These are phyloP conservation scores for Aphelenchoides fujianensis DNA, from an alignment of 1,140 invertebrate genomes.

Conservation along the genomic window DNA sequence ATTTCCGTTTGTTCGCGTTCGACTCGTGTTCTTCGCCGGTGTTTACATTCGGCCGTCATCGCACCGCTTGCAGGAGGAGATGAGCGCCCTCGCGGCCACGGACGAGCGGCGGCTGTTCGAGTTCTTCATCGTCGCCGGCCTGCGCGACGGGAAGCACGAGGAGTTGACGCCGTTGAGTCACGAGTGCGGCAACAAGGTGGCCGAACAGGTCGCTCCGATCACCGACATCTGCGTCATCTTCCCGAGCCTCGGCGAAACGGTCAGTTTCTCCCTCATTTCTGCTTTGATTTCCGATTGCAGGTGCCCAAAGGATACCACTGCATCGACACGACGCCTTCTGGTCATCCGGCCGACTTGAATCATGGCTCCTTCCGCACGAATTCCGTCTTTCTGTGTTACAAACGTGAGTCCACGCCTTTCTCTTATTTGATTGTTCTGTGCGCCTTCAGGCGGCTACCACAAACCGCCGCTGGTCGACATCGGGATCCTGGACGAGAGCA, in stretches of 20 bases:
- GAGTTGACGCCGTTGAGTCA: conserved; percentile 65
- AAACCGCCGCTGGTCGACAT: conserved; percentile 95
- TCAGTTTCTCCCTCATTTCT: too few species aligned
- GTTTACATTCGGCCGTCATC: too few species aligned
- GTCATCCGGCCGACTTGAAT: conserved; percentile 86
- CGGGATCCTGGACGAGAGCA: conserved; percentile 68
- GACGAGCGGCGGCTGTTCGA: conserved; percentile 65
- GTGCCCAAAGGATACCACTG: conserved; percentile 75
- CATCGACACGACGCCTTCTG: conserved; percentile 77
- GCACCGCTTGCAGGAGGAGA: too few species aligned
- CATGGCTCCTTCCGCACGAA: conserved; percentile 88
- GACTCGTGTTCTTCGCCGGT: too few species aligned
- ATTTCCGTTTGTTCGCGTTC: too few species aligned
- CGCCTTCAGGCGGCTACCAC: conserved; percentile 81
- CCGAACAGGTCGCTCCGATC: conserved; percentile 75
- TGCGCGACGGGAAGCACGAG: conserved; percentile 74
- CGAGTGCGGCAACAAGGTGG: conserved; percentile 49
- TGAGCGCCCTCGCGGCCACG: too few species aligned
- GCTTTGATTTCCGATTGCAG: conserved; percentile 33
- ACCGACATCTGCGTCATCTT: conserved; percentile 90
- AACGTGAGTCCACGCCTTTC: too few species aligned
- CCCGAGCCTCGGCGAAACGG: conserved; percentile 77
- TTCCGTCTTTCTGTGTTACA: conserved; percentile 75
- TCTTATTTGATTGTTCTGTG: too few species aligned
- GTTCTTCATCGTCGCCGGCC: conserved; percentile 94